Evolutionary conservation across 1,140 invertebrate genomes (phyloP).

Genomic region (Drosophila ercepeae): DNA sequence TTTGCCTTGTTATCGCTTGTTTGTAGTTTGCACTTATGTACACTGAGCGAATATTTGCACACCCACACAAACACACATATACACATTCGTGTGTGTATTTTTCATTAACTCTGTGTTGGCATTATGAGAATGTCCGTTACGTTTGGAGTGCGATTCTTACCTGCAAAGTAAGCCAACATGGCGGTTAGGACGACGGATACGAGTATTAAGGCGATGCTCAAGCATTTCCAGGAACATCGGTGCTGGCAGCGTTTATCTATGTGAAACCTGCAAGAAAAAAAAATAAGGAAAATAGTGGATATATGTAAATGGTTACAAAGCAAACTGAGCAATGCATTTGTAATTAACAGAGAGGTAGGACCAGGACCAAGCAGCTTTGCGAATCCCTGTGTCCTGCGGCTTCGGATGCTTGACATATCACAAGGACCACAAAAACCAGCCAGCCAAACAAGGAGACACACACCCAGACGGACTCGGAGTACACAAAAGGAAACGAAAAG

Average conservation of each 20-base stretch:
- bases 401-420: conserved; percentile 69
- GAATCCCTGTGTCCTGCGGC: conserved; percentile 40
- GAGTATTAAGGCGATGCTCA: conserved; percentile 95
- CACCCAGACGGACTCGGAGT: not conserved
- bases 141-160: conserved; percentile 86
- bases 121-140: conserved; percentile 45
- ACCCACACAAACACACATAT: not conserved
- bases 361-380: conserved; percentile 13
- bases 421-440: conserved; percentile 75
- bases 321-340: conserved; percentile 72
- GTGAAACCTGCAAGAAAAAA: conserved; percentile 87
- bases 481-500: too few species aligned
- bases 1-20: conserved; percentile 66
- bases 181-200: conserved; percentile 94
- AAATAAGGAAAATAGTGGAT: conserved; percentile 6
- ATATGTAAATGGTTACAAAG: conserved; percentile 14
- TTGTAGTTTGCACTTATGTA: conserved; percentile 38
- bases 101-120: conserved; percentile 71
- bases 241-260: conserved; percentile 96
- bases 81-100: conserved; percentile 41
- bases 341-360: conserved; percentile 58
- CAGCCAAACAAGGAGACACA: conserved; percentile 55
- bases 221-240: conserved; percentile 97
- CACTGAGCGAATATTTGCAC: conserved; percentile 56
- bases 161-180: conserved; percentile 96